phyloP scores from a whole-genome alignment of 2,797 vertebrate species.

The Erethizon dorsatum region DNA sequence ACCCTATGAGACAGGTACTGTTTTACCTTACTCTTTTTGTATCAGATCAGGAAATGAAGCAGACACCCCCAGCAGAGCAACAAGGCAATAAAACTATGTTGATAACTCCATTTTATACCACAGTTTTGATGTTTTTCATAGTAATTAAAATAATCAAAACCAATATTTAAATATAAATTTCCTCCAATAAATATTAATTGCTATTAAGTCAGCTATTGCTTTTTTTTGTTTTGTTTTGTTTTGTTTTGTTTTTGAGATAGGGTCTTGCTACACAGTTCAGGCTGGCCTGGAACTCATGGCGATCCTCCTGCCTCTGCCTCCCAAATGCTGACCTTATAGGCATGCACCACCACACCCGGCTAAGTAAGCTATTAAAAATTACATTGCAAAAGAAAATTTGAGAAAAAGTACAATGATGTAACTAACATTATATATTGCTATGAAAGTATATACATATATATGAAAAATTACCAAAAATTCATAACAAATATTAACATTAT shows the following conservation, averaged over 20 bases:
- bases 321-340: background rate
- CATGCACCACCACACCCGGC: background rate
- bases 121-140: background rate
- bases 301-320: background rate
- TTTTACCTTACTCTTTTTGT: background rate
- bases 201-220: background rate
- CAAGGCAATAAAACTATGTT: background rate
- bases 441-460: background rate
- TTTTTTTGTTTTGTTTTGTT: background rate
- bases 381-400: background rate
- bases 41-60: background rate
- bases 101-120: background rate
- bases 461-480: conserved; percentile 14
- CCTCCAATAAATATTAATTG: background rate
- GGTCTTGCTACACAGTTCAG: background rate
- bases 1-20: background rate
- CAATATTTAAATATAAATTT: background rate
- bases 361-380: background rate
- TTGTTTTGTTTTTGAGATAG: background rate
- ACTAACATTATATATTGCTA: background rate
- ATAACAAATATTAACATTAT: background rate
- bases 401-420: background rate
- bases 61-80: background rate
- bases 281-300: background rate
- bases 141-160: background rate